phyloP scores from a whole-genome alignment of 1,140 invertebrate genomes.

The Phenacoccus solenopsis region DNA sequence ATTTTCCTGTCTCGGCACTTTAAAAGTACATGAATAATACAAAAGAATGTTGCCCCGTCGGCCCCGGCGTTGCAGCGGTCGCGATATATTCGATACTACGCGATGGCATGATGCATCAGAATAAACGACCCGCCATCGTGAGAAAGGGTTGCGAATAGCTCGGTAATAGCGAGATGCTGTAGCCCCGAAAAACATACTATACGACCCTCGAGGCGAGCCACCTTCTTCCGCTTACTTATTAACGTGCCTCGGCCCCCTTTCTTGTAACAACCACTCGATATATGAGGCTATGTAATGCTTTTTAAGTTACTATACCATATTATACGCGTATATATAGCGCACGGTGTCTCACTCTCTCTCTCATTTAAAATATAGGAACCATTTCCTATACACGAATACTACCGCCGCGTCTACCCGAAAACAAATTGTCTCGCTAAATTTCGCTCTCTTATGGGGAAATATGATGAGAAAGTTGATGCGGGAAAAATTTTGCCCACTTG shows the following conservation, averaged over 20 bases:
- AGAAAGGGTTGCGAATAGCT: too few relatives aligned
- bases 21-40: conserved; percentile 3
- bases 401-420: too few relatives aligned
- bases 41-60: not conserved
- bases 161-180: too few relatives aligned
- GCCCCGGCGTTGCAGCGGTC: not conserved
- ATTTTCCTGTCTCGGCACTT: conserved; percentile 1
- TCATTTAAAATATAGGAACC: not conserved
- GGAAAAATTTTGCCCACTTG: not conserved
- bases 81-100: not conserved
- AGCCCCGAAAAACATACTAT: too few relatives aligned
- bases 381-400: too few relatives aligned
- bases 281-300: not conserved
- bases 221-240: not conserved
- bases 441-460: not conserved
- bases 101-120: not conserved
- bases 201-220: too few relatives aligned
- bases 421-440: not conserved
- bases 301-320: not conserved
- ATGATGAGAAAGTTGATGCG: not conserved
- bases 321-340: too few relatives aligned
- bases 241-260: not conserved
- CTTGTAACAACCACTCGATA: not conserved
- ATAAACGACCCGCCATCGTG: not conserved
- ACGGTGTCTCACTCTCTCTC: not conserved